Conservation (phyloP, 2,888 invertebrate species). For the Nemurella pictetii region DNA sequence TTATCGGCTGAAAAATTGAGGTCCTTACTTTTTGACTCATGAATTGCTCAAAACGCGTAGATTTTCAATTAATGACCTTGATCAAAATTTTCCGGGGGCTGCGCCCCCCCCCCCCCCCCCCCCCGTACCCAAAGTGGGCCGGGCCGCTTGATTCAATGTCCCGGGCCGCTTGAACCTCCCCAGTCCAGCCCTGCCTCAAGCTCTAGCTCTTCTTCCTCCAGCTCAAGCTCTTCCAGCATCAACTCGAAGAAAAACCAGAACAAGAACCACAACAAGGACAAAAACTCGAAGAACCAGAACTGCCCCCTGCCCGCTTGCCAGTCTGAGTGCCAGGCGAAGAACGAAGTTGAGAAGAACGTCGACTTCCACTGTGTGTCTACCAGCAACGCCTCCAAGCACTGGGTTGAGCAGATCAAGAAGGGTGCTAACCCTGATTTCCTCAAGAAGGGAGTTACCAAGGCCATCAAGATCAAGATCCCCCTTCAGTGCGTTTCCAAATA, state of each 20-base stretch:
- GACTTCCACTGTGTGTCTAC: slow-evolving; percentile 52
- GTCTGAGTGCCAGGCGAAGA: slow-evolving; percentile 54
- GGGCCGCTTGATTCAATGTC: no score
- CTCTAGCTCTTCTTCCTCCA: neutral
- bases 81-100: no score
- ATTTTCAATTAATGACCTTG: no score
- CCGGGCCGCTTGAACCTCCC: no score
- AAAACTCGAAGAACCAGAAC: slow-evolving; percentile 43
- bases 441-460: slow-evolving; percentile 51
- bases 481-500: slow-evolving; percentile 26
- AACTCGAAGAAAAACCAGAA: neutral
- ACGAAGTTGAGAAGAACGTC: slow-evolving; percentile 55
- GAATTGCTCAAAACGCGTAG: no score
- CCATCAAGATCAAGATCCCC: slow-evolving; percentile 51
- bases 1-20: no score
- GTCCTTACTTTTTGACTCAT: no score
- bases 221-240: neutral
- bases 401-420: slow-evolving; percentile 50
- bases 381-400: slow-evolving; percentile 47
- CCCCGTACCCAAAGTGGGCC: no score
- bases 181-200: no score
- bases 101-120: no score
- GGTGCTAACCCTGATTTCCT: slow-evolving; percentile 58
- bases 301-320: slow-evolving; percentile 61
- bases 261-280: neutral